These are phyloP conservation scores for Borostomias antarcticus DNA, from an alignment of 2,797 vertebrate species.

Conservation along the genomic window DNA sequence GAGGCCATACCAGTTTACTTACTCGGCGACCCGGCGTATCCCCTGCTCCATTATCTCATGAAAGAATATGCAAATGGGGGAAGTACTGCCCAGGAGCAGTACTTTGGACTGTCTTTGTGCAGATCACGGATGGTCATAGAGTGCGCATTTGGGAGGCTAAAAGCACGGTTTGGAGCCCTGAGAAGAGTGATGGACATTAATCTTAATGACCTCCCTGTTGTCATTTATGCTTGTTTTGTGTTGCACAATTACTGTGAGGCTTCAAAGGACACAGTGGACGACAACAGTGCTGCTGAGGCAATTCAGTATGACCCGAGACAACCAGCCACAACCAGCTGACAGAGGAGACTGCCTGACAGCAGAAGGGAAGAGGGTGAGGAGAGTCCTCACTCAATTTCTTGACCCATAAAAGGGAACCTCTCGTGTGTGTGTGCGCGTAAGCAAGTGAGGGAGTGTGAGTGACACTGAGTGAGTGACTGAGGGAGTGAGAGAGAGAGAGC, in stretches of 20 bases:
- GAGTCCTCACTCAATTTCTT: conserved; percentile 25
- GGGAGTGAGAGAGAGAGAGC: too few species aligned
- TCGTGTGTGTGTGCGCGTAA: too few species aligned
- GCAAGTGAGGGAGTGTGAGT: too few species aligned
- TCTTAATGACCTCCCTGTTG: conserved; percentile 21
- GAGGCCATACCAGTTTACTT: conserved; percentile 28
- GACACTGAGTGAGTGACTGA: too few species aligned
- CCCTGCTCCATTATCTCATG: conserved; percentile 24
- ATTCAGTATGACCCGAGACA: conserved; percentile 22
- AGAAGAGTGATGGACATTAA: conserved; percentile 36
- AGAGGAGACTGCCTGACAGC: conserved; percentile 13
- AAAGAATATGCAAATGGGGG: conserved; percentile 25
- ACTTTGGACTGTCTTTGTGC: conserved; percentile 37
- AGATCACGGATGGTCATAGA: conserved; percentile 23
- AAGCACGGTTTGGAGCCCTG: conserved; percentile 26
- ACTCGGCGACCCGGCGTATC: conserved; percentile 24
- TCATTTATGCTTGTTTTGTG: conserved; percentile 39
- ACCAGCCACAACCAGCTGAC: conserved; percentile 27
- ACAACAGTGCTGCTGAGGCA: not conserved
- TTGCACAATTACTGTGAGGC: conserved; percentile 38
- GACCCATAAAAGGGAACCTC: conserved; percentile 19
- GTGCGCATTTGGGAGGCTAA: conserved; percentile 32
- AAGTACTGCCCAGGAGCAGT: conserved; percentile 23
- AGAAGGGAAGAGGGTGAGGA: conserved; percentile 34
- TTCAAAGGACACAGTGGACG: conserved; percentile 17